Conservation (phyloP, 2,797 vertebrate genomes). For the Myotis daubentonii region DNA sequence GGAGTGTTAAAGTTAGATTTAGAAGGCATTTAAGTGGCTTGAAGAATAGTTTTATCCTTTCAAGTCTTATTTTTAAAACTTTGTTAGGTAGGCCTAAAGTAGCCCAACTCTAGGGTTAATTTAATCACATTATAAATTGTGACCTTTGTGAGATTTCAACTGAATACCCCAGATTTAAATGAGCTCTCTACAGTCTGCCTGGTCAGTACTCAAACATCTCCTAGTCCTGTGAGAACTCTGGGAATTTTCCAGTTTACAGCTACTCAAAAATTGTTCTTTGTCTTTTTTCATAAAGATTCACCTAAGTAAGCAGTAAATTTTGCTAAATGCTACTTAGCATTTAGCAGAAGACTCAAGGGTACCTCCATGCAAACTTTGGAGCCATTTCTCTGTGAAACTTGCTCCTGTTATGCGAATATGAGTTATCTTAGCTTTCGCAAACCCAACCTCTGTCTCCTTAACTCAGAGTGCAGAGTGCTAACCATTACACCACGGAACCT, state of each 20-base stretch:
- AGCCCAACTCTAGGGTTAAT: not conserved
- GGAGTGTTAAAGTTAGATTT: conserved; percentile 23
- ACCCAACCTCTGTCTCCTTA: not conserved
- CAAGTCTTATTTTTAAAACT: not conserved
- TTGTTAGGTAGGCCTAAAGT: not conserved
- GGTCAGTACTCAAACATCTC: not conserved
- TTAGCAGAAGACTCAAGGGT: not conserved
- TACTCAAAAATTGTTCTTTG: not conserved
- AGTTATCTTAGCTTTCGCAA: not conserved
- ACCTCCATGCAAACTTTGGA: not conserved
- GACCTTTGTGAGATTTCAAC: not conserved
- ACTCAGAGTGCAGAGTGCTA: too few species aligned
- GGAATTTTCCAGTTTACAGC: not conserved
- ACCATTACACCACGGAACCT: too few species aligned
- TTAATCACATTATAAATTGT: not conserved
- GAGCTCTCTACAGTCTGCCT: not conserved
- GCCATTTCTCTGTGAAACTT: not conserved
- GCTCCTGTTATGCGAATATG: not conserved
- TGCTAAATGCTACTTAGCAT: not conserved
- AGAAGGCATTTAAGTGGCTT: not conserved
- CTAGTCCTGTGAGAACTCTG: not conserved
- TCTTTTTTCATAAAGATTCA: not conserved
- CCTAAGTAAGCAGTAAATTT: not conserved
- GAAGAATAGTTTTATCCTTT: not conserved
- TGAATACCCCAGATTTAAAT: not conserved